A percentile compares a stretch with the other conserved stretches of the same genome.
Evolutionary conservation across 2,113 vertebrate genomes (phyloP).

Genomic region (Probosciger aterrimus): DNA sequence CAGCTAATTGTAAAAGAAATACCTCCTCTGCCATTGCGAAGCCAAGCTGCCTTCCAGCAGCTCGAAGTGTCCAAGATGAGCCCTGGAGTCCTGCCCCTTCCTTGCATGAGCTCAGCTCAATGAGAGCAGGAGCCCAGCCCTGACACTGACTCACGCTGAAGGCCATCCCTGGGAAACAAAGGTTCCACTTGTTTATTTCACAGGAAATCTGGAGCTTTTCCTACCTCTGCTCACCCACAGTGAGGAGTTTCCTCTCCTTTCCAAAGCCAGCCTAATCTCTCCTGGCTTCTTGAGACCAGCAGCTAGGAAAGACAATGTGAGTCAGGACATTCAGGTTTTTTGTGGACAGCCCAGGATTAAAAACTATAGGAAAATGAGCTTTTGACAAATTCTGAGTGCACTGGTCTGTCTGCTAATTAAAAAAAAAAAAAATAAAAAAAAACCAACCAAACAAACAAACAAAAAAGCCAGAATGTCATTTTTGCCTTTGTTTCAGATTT

Average conservation of each 20-base stretch:
- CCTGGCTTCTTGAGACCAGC: not conserved
- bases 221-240: slow-evolving; percentile 64
- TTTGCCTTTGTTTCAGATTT: not conserved
- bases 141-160: slow-evolving; percentile 78
- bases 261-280: not conserved
- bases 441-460: too few species aligned
- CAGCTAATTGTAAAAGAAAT: slow-evolving; percentile 58
- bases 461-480: not conserved
- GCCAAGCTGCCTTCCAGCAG: slow-evolving; percentile 72
- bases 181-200: slow-evolving; percentile 78
- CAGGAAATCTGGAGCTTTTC: slow-evolving; percentile 76
- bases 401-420: not conserved
- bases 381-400: not conserved
- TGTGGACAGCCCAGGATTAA: not conserved
- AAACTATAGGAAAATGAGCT: not conserved
- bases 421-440: too few species aligned
- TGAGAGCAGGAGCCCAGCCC: slow-evolving; percentile 72
- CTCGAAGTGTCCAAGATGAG: slow-evolving; percentile 65
- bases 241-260: slow-evolving; percentile 58
- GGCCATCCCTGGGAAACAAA: slow-evolving; percentile 79
- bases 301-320: not conserved
- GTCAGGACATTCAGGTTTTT: not conserved
- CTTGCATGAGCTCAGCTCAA: slow-evolving; percentile 72
- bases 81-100: slow-evolving; percentile 75
- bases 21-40: slow-evolving; percentile 84